Evolutionary conservation across 2,113 vertebrate species (phyloP), one percentile per base, ranked within the genome.

Genomic region (Ameiurus melas): DNA sequence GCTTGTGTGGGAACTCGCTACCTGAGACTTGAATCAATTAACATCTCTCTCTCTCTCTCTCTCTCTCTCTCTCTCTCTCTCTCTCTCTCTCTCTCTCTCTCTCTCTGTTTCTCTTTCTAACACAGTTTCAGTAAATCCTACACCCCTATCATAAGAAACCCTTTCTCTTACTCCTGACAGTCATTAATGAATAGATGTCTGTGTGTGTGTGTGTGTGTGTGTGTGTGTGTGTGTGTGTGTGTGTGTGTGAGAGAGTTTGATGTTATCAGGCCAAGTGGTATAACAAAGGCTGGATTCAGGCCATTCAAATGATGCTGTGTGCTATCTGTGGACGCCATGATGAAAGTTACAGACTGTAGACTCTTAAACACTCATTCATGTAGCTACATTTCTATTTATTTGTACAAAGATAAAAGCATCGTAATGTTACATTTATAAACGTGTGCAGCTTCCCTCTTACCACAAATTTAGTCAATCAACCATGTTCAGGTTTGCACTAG

Each of bases 11-110:
- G 57, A 87, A 87, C 79, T 75, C 70, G 53, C 62, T 33, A 92
- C 75, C 1, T 93, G 92, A 75, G 78, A 80, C 88, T 90, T 87
- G 68, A 88, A 89, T 19, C 12, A 47, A 71, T 80, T 57, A 87
- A 33, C 51, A 81, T 30, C 62, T 27, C 51, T 55, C 58, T 91
- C 85, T 20, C 39, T 20, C 70, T 87, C 84, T 33, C 57, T 60
- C 71, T 84, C 91, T 87, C 90, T 89, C 88, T 71, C 85, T 33
- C 86, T 75, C 71, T 85, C 82, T 75, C 17, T 55, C 55, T 58
- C 33, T 16, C 83, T 86, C 39, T 92, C 25, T 7, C 57, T 60
- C 71, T 84, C 91, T 87, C 90, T 89, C 88, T 71, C 85, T 33
- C 86, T 75, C 71, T 85, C 82, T 75, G 22, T 55, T 62, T 58